phyloP scores from a whole-genome alignment of 2,113 vertebrate genomes.

The Megaceryle maxima region DNA sequence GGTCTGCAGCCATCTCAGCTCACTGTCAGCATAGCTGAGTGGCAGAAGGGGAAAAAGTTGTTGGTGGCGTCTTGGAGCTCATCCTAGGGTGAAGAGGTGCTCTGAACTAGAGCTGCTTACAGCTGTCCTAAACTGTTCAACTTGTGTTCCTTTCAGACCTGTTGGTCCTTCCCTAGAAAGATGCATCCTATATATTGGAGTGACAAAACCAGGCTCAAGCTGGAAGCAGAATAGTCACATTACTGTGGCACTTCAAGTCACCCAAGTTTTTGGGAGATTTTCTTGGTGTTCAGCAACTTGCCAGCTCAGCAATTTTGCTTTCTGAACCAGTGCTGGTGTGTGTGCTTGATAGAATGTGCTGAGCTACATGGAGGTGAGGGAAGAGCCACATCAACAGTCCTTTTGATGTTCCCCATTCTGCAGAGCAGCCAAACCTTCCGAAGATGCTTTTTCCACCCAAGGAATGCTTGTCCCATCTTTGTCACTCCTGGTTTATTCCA shows the following conservation, averaged over 20 bases:
- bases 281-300: neutral
- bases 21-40: neutral
- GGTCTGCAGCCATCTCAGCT: neutral
- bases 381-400: neutral
- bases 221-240: neutral
- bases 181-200: rapidly evolving
- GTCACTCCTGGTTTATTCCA: neutral
- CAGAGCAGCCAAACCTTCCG: neutral
- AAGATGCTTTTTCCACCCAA: neutral
- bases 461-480: neutral
- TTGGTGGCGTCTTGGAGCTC: neutral
- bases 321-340: neutral
- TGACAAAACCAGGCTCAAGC: neutral
- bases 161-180: neutral
- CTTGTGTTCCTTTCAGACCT: neutral
- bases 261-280: neutral
- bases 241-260: neutral
- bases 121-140: neutral
- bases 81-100: neutral
- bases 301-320: neutral
- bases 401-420: neutral
- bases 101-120: neutral
- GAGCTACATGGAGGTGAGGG: neutral
- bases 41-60: neutral
- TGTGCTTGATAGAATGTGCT: neutral